Conservation (phyloP, 2,888 invertebrate genomes). For the Lasioglossum villosulum region DNA sequence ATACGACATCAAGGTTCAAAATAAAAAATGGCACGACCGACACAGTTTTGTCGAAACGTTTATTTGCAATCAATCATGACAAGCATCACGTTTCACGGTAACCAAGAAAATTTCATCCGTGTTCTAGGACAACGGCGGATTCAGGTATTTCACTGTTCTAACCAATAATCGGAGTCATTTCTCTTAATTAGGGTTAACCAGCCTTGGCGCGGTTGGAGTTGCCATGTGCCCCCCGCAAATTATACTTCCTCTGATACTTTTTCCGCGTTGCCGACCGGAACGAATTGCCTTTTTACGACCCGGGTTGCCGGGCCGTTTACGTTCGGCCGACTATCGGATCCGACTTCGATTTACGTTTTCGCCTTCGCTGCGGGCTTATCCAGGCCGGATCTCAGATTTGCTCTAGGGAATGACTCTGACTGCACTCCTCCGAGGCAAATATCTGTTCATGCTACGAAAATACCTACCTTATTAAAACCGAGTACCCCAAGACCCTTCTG, state of each 20-base stretch:
- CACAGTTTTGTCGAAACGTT: background rate
- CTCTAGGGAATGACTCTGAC: slow-evolving; percentile 31
- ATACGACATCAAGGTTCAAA: background rate
- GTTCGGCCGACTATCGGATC: slow-evolving; percentile 34
- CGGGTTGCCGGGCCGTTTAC: slow-evolving; percentile 20
- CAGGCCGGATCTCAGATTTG: slow-evolving; percentile 23
- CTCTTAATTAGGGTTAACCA: slow-evolving; percentile 39
- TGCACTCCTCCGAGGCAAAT: slow-evolving; percentile 1
- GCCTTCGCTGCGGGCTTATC: slow-evolving; percentile 44
- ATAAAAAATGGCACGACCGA: background rate
- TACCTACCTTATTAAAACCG: slow-evolving; percentile 7
- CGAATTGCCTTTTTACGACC: slow-evolving; percentile 42
- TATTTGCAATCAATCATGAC: no score
- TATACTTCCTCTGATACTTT: slow-evolving; percentile 23
- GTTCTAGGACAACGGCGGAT: background rate
- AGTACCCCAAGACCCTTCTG: background rate
- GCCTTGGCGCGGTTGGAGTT: background rate
- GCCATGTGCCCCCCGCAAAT: background rate
- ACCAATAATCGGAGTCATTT: slow-evolving; percentile 16
- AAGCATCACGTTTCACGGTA: no score
- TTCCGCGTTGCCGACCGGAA: slow-evolving; percentile 30
- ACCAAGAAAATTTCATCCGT: no score
- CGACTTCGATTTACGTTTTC: slow-evolving; percentile 54
- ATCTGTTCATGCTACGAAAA: background rate
- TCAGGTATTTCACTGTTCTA: slow-evolving; percentile 3